phyloP scores from a whole-genome alignment of 2,113 vertebrate genomes.

The Loxodonta africana region DNA sequence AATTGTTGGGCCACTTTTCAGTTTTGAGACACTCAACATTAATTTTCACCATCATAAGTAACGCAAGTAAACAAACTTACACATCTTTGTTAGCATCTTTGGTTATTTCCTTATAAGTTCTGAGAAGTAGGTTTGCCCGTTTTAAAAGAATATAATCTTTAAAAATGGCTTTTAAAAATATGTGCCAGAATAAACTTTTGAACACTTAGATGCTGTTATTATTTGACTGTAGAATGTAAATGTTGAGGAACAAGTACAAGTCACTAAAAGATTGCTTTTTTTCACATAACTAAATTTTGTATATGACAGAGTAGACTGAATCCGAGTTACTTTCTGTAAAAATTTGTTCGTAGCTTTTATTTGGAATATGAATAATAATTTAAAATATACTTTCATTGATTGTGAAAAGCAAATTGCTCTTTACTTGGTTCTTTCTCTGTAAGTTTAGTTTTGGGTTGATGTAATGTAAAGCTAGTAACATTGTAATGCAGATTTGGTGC shows the following conservation, averaged over 20 bases:
- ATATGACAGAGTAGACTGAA: not conserved
- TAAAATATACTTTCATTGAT: conserved; percentile 36
- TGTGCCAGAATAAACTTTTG: not conserved
- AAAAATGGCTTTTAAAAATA: conserved; percentile 1
- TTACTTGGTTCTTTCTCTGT: not conserved
- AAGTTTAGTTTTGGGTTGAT: conserved; percentile 51
- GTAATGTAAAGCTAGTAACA: not conserved
- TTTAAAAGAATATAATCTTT: not conserved
- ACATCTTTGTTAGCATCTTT: not conserved
- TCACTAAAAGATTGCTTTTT: conserved; percentile 8
- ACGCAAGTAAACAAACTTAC: not conserved
- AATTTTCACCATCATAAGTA: conserved; percentile 5
- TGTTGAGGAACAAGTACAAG: not conserved
- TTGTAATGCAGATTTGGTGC: conserved; percentile 33
- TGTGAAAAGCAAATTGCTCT: conserved; percentile 37
- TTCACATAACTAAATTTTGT: conserved; percentile 30
- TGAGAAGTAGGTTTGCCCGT: not conserved
- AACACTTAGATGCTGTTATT: not conserved
- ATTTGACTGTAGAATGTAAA: not conserved
- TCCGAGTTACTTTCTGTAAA: not conserved
- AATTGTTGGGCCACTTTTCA: not conserved
- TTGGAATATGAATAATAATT: conserved; percentile 50
- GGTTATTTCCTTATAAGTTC: conserved; percentile 34
- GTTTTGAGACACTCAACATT: not conserved
- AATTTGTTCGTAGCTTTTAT: conserved; percentile 35